Evolutionary conservation across 2,113 vertebrate species (phyloP).

Genomic region (Coreoperca whiteheadi): DNA sequence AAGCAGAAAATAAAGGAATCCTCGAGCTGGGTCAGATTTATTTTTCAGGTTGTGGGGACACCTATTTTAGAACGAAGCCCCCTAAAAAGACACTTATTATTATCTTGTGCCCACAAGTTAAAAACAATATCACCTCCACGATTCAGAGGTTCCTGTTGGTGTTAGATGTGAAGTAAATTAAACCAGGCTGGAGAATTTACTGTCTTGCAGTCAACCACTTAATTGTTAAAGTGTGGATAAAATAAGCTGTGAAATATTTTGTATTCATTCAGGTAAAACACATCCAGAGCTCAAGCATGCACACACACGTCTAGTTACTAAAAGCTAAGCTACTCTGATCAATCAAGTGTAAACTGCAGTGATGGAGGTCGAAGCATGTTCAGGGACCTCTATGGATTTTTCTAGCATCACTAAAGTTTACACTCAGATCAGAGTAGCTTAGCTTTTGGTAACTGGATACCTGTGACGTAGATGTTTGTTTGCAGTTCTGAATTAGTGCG

Average conservation of each 20-base stretch:
- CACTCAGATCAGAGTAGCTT: no score
- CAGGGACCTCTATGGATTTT: no score
- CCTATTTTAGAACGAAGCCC: not conserved
- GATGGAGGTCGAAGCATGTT: no score
- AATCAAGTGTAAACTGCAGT: no score
- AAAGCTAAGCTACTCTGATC: no score
- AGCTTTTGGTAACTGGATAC: no score
- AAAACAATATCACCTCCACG: not conserved
- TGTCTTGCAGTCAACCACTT: not conserved
- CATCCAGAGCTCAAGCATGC: not conserved
- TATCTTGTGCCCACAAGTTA: not conserved
- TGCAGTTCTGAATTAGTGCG: no score
- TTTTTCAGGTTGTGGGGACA: not conserved
- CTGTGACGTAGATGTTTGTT: no score
- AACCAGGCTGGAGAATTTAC: not conserved
- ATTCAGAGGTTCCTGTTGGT: not conserved
- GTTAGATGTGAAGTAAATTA: not conserved
- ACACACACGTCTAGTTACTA: no score
- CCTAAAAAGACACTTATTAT: not conserved
- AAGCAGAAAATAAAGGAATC: not conserved
- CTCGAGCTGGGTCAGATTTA: not conserved
- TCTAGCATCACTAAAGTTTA: no score
- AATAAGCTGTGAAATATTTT: not conserved
- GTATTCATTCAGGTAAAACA: not conserved
- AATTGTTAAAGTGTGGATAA: not conserved